Percentiles rank a stretch among this genome's conserved stretches.
Conservation (phyloP, 2,888 invertebrate species). For the Mamestra brassicae region DNA sequence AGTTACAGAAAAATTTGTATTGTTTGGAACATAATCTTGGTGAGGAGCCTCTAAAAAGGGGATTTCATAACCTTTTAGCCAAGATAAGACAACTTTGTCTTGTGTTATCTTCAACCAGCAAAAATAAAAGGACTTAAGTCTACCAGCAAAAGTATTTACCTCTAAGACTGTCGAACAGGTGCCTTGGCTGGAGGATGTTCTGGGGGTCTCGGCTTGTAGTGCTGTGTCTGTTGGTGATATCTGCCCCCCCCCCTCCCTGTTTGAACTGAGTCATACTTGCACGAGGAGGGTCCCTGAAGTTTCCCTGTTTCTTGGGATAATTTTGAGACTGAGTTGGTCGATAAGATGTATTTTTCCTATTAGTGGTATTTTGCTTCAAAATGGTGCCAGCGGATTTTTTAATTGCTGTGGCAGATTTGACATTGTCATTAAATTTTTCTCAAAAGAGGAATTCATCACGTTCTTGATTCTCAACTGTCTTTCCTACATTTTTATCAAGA, state of each 20-base stretch:
- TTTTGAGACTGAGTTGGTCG: not conserved
- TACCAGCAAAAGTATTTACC: conserved; percentile 2
- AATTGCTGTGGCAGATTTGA: not conserved
- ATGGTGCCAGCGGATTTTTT: conserved; percentile 1
- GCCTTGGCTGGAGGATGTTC: not conserved
- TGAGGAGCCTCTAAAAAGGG: conserved; percentile 6
- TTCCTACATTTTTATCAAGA: not conserved
- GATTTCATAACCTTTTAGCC: not conserved
- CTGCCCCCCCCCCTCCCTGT: not conserved
- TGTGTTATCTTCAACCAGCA: conserved; percentile 7
- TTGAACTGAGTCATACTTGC: not conserved
- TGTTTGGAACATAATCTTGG: not conserved
- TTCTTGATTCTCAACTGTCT: conserved; percentile 1
- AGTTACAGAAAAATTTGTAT: not conserved
- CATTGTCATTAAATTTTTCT: not conserved
- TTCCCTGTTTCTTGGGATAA: conserved; percentile 3
- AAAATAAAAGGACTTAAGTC: conserved; percentile 3
- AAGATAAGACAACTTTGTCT: conserved; percentile 7
- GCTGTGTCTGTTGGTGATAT: conserved; percentile 1
- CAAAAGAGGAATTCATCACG: not conserved
- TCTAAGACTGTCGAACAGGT: not conserved
- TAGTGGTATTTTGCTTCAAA: not conserved
- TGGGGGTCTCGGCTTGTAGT: not conserved
- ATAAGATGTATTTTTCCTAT: not conserved
- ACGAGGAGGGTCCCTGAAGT: conserved; percentile 8